Conservation (phyloP, 2,888 invertebrate species). For the Nudaria mundana region DNA sequence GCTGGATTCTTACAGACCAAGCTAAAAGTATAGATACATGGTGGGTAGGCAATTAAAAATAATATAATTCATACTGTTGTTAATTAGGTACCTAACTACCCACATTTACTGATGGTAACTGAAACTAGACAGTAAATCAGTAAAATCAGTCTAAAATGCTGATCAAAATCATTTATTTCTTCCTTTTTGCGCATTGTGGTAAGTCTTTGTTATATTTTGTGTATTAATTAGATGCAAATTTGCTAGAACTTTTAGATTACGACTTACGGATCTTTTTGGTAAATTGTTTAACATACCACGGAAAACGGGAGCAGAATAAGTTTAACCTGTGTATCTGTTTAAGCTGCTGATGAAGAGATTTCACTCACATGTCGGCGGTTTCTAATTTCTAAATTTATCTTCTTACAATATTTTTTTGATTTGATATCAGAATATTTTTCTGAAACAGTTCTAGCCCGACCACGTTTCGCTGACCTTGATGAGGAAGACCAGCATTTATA, state of each 20-base stretch:
- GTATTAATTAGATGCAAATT: background rate
- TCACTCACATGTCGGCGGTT: too few relatives aligned
- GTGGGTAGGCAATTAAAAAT: background rate
- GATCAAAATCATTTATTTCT: constrained; percentile 18
- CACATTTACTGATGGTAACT: too few relatives aligned
- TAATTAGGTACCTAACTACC: too few relatives aligned
- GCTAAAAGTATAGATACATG: background rate
- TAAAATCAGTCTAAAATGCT: constrained; percentile 17
- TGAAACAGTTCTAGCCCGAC: constrained; percentile 46
- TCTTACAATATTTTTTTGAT: too few relatives aligned
- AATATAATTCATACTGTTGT: too few relatives aligned
- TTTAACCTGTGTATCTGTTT: too few relatives aligned
- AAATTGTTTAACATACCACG: too few relatives aligned
- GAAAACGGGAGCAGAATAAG: too few relatives aligned
- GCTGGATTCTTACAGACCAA: too few relatives aligned
- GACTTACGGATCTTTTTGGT: too few relatives aligned
- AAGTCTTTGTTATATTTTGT: constrained; percentile 9
- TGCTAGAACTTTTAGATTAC: background rate
- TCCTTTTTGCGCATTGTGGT: constrained; percentile 23
- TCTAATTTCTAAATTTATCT: background rate
- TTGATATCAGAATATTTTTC: background rate
- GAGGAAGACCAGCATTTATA: constrained; percentile 65
- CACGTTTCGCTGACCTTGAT: constrained; percentile 57
- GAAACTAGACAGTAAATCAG: background rate
- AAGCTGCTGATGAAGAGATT: too few relatives aligned